Conservation (phyloP, 2,888 invertebrate species). For the Cremastinae sp. region DNA sequence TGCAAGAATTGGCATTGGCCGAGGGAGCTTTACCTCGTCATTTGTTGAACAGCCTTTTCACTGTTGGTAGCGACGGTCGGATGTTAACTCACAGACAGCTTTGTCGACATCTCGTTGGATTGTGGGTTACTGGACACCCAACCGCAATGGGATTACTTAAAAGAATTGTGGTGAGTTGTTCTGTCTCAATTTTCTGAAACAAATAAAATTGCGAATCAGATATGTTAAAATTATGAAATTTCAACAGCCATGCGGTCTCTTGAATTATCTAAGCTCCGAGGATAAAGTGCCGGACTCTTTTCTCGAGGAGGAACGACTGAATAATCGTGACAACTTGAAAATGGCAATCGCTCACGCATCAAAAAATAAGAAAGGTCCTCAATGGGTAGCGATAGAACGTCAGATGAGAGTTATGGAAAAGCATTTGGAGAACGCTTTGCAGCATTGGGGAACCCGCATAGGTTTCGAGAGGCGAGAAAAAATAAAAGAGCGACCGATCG, state of each 20-base stretch:
- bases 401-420: constrained; percentile 90
- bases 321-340: constrained; percentile 96
- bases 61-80: constrained; percentile 88
- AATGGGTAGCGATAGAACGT: constrained; percentile 87
- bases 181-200: neutral
- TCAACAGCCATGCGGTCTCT: constrained; percentile 92
- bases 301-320: constrained; percentile 86
- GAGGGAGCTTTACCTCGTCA: constrained; percentile 98
- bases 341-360: constrained; percentile 92
- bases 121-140: constrained; percentile 98
- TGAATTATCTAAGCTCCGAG: constrained; percentile 92
- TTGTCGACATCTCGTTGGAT: constrained; percentile 94
- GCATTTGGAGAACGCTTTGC: constrained; percentile 87
- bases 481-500: constrained; percentile 91
- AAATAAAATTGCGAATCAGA: neutral
- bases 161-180: constrained; percentile 89
- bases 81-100: constrained; percentile 94
- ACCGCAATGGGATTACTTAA: constrained; percentile 92
- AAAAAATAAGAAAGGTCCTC: constrained; percentile 85
- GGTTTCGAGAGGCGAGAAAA: constrained; percentile 84
- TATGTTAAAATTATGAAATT: constrained; percentile 1
- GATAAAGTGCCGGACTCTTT: constrained; percentile 90
- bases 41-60: constrained; percentile 93
- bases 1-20: constrained; percentile 97
- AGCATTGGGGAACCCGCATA: constrained; percentile 87